Evolutionary conservation across 1,140 invertebrate genomes (phyloP), one percentile per base, ranked within the genome.

Genomic region (Cotesia glomerata): DNA sequence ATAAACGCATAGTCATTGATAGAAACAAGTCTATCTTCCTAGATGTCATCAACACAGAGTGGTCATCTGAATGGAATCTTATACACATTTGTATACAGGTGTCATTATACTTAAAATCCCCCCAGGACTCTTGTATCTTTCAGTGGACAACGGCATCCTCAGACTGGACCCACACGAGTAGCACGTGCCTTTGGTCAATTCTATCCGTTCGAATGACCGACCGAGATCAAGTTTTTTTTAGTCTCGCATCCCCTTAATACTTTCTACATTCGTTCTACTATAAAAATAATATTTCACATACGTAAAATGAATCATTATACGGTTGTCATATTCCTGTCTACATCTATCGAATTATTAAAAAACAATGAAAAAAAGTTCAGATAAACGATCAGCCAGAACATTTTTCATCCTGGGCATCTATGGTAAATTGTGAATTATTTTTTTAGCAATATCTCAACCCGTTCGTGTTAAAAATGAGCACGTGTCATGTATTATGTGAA

Each of bases 401-500:
- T 54, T 54, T 54, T 14, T 54, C 52, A 54, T 16, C 4, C 52
- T 54, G 4, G 16, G 52, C 52, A 54, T n/a, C 13, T 59, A 59
- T 59, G 58, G 34, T 18, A 26, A 34, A 34, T 16, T 49, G 13
- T 51, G 32, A 39, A 51, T 14, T 13, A 35, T 51, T 66, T 16
- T 18, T 51, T 32, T 9, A 66, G n/a, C 16, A 34, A 51, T 45
- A 14, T 54, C 35, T 18, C 63, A 65, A 13, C 35, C 14, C 8
- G 8, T 0, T 26, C n/a, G 8, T 9, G 58, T 32, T 51, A 11
- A 11, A 52, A 52, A 35, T 35, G 34, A 51, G 59, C 69, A 35
- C 70, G 70, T 72, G 70, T 52, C 62, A 56, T 69, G 72, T 73
- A 74, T 64, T 76, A 73, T 73, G 77, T 71, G 74, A 70, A 39